Conservation (phyloP, 2,113 vertebrate species). For the Brienomyrus brachyistius region DNA sequence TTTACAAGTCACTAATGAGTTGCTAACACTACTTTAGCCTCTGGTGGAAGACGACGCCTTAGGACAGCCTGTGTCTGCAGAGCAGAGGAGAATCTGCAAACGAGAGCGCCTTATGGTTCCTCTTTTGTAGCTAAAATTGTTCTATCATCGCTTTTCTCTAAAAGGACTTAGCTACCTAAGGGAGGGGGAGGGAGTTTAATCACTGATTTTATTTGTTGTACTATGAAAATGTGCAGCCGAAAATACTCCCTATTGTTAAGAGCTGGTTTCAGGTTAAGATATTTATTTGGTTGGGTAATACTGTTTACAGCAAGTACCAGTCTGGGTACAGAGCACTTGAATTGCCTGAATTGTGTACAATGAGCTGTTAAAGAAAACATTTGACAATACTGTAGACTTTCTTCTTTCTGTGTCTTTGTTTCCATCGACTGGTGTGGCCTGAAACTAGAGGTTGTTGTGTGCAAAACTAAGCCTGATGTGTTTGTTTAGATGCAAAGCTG, state of each 20-base stretch:
- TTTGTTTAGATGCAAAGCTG: constrained; percentile 35
- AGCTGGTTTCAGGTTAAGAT: constrained; percentile 62
- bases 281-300: constrained; percentile 38
- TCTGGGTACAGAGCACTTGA: constrained; percentile 42
- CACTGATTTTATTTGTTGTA: not conserved
- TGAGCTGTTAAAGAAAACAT: constrained; percentile 72
- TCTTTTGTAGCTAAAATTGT: constrained; percentile 22
- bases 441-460: constrained; percentile 49
- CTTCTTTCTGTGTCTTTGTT: constrained; percentile 52
- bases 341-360: constrained; percentile 60
- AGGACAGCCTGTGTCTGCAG: constrained; percentile 74
- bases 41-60: constrained; percentile 73
- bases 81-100: constrained; percentile 57
- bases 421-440: constrained; percentile 52
- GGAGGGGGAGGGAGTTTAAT: not conserved
- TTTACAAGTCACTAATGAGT: constrained; percentile 99
- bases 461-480: constrained; percentile 47
- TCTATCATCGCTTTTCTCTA: constrained; percentile 46
- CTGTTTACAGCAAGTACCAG: constrained; percentile 61
- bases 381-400: constrained; percentile 46
- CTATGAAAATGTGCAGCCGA: constrained; percentile 36
- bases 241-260: constrained; percentile 46
- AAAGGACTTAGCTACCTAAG: constrained; percentile 51
- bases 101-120: constrained; percentile 46
- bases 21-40: constrained; percentile 90